Conservation (phyloP, 2,797 vertebrate species). For the Pipistrellus nathusii region DNA sequence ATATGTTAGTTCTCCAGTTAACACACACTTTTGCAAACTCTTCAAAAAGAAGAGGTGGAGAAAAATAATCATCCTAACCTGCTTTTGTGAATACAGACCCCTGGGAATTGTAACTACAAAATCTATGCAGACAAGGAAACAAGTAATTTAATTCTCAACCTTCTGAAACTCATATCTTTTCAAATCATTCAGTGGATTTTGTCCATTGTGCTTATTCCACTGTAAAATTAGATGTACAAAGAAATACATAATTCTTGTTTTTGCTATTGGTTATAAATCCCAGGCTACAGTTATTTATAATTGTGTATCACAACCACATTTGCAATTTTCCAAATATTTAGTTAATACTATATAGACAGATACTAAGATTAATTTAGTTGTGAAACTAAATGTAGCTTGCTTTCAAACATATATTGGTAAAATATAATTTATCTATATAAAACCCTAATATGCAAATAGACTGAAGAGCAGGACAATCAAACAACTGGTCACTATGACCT, state of each 20-base stretch:
- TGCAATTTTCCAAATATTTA: neutral
- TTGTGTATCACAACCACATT: constrained; percentile 45
- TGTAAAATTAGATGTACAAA: constrained; percentile 77
- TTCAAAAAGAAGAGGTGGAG: neutral
- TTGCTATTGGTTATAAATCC: constrained; percentile 73
- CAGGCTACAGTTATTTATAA: constrained; percentile 58
- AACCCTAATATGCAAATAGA: too few species aligned
- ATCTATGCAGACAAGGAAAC: constrained; percentile 20
- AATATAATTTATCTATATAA: too few species aligned
- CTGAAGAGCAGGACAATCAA: too few species aligned
- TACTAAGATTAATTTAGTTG: constrained; percentile 51
- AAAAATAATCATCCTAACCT: neutral
- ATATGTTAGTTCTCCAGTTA: neutral
- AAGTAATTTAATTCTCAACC: constrained; percentile 43
- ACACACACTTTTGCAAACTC: neutral
- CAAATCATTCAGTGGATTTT: constrained; percentile 61
- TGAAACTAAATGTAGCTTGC: constrained; percentile 28
- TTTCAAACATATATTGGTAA: neutral
- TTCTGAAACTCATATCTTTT: constrained; percentile 63
- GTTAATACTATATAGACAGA: constrained; percentile 47
- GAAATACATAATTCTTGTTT: constrained; percentile 60
- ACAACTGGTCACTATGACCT: too few species aligned
- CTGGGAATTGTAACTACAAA: constrained; percentile 40
- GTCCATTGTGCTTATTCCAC: constrained; percentile 72
- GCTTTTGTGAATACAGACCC: neutral